Conservation (phyloP, 2,797 vertebrate genomes). For the Phataginus tricuspis region DNA sequence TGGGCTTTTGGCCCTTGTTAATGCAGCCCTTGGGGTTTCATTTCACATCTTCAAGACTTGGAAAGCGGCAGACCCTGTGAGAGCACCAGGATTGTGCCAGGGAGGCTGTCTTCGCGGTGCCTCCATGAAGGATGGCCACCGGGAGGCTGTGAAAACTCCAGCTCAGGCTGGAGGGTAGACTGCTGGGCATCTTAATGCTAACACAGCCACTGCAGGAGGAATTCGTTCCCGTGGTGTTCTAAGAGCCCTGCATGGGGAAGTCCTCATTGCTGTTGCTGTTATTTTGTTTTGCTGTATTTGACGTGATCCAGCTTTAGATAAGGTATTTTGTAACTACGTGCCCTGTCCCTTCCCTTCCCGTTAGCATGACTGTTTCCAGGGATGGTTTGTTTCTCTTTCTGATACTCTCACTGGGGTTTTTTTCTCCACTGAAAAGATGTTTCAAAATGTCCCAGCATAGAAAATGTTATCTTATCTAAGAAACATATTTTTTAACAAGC, state of each 20-base stretch:
- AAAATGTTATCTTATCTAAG: slow-evolving; percentile 37
- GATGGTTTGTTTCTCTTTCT: slow-evolving; percentile 3
- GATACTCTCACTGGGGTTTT: neutral
- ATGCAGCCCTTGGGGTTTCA: neutral
- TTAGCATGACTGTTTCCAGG: neutral
- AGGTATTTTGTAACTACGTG: neutral
- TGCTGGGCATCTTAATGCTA: too few species aligned
- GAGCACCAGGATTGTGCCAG: neutral
- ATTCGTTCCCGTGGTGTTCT: neutral
- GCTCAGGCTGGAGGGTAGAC: accelerated
- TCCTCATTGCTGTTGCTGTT: neutral
- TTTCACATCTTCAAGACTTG: slow-evolving; percentile 53
- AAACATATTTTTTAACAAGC: slow-evolving; percentile 15
- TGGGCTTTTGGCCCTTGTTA: slow-evolving; percentile 45
- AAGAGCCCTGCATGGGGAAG: neutral
- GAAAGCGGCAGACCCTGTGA: slow-evolving; percentile 57
- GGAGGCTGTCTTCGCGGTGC: accelerated
- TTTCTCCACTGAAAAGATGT: neutral
- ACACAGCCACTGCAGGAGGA: accelerated
- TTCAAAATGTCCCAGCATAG: neutral
- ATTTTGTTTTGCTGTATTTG: neutral
- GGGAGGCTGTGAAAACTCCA: accelerated
- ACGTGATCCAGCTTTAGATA: neutral
- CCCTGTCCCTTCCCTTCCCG: neutral
- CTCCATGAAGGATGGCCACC: neutral